Evolutionary conservation across 2,113 vertebrate genomes (phyloP).

Genomic region (human): GRCh38 chr22:34152501-34153000

Average conservation of each 20-base stretch:
- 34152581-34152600: background rate
- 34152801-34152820: background rate
- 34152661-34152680: conserved; percentile 49
- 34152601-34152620: conserved; percentile 4
- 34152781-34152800: background rate
- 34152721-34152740: conserved; percentile 50
- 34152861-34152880: rapidly evolving
- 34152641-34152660: background rate
- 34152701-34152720: conserved; percentile 46
- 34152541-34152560: background rate
- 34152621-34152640: background rate
- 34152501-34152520: conserved; percentile 61
- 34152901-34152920: rapidly evolving
- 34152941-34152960: background rate
- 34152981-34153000: background rate
- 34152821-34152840: background rate
- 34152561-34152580: conserved; percentile 58
- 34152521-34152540: conserved; percentile 63
- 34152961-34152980: background rate
- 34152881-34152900: rapidly evolving
- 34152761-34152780: background rate
- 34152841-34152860: background rate
- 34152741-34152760: conserved; percentile 27
- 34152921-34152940: background rate
- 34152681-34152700: conserved; percentile 70